Evolutionary conservation across 2,113 vertebrate genomes (phyloP).

Genomic region (Myotis brandtii): DNA sequence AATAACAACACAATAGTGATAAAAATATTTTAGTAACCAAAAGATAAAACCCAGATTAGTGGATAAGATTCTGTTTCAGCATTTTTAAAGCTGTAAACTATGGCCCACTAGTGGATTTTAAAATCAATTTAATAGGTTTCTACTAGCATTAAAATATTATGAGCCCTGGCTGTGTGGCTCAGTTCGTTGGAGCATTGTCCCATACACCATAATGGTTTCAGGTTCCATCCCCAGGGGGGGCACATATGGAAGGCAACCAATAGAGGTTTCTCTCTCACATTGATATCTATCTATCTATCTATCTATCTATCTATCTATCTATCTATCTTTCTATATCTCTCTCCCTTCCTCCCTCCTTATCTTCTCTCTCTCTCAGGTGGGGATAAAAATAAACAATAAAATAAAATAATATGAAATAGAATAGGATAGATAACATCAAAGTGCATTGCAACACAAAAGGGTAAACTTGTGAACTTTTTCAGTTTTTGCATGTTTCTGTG

Average conservation of each 20-base stretch:
- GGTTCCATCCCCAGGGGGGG: neutral
- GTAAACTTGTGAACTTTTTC: neutral
- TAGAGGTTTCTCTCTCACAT: neutral
- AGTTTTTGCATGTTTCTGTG: neutral
- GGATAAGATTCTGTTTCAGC: neutral
- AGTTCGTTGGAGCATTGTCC: neutral
- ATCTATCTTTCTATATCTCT: no score
- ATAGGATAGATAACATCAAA: neutral
- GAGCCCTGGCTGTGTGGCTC: neutral
- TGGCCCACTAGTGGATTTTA: neutral
- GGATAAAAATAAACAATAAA: neutral
- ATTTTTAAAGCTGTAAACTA: neutral
- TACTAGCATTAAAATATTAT: neutral
- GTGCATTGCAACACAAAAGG: neutral
- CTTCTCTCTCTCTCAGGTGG: neutral
- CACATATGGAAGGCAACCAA: neutral
- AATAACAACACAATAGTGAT: neutral
- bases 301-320: no score
- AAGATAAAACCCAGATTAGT: neutral
- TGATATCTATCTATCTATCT: no score
- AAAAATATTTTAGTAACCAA: neutral
- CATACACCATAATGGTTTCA: neutral
- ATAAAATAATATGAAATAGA: slow-evolving; percentile 25
- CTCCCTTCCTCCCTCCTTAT: neutral
- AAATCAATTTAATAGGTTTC: neutral